These are phyloP conservation scores for Branchipolynoe longqiensis DNA, from an alignment of 2,888 invertebrate genomes.

Conservation along the genomic window DNA sequence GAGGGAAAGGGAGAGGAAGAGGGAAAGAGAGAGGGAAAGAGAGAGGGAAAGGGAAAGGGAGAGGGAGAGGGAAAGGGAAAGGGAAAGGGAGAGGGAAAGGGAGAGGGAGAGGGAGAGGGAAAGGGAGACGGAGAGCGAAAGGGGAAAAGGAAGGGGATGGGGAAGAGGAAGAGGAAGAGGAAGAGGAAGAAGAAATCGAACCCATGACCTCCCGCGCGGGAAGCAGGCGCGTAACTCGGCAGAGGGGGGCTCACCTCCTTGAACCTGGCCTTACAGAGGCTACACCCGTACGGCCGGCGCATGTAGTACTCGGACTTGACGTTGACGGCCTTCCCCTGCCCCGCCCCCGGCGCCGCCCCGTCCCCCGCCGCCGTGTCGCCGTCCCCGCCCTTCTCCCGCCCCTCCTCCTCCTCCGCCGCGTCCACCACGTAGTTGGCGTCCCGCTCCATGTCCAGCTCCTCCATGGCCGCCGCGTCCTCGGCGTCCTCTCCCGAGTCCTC, in stretches of 20 bases:
- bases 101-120: too few species aligned
- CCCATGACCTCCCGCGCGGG: too few species aligned
- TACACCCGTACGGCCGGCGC: constrained; percentile 70
- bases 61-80: too few species aligned
- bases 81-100: too few species aligned
- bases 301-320: constrained; percentile 33
- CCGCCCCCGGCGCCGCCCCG: background rate
- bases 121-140: too few species aligned
- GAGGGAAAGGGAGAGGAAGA: too few species aligned
- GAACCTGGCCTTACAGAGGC: constrained; percentile 72
- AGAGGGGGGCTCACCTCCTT: constrained; percentile 72
- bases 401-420: background rate
- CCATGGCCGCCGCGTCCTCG: background rate
- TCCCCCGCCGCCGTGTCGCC: background rate
- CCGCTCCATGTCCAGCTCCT: background rate
- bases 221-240: too few species aligned
- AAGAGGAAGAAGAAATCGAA: too few species aligned
- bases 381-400: background rate
- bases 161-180: too few species aligned
- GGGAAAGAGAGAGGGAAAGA: too few species aligned
- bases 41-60: too few species aligned
- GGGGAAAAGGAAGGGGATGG: too few species aligned
- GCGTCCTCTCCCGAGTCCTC: constrained; percentile 60
- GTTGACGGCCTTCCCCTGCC: background rate
- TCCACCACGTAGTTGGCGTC: background rate